Evolutionary conservation across 2,113 vertebrate species (phyloP).

Genomic region (Hippopotamus amphibius): DNA sequence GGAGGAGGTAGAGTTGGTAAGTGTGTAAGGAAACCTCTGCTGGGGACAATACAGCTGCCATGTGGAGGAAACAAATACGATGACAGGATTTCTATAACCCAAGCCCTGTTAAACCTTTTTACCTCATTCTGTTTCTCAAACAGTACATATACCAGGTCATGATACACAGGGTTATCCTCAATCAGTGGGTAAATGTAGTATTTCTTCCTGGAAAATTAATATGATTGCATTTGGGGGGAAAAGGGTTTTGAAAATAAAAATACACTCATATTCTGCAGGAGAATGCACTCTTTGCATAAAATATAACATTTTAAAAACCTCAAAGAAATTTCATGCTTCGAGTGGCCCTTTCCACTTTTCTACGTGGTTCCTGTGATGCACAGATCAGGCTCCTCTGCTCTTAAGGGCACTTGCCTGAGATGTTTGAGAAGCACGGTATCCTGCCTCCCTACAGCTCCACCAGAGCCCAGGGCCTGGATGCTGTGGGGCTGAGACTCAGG

Average conservation of each 20-base stretch:
- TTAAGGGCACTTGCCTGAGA: background rate
- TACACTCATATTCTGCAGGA: background rate
- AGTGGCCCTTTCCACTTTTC: background rate
- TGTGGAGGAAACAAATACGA: background rate
- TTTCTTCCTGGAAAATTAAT: background rate
- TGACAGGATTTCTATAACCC: background rate
- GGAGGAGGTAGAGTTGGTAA: no score
- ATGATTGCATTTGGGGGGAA: background rate
- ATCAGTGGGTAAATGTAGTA: background rate
- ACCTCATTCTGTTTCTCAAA: background rate
- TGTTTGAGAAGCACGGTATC: background rate
- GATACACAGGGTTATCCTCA: background rate
- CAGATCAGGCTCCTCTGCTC: background rate
- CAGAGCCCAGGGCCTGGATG: background rate
- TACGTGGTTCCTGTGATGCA: accelerated
- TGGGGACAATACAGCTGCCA: background rate
- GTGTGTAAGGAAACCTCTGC: background rate
- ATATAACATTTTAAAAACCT: background rate
- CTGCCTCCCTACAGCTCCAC: no score
- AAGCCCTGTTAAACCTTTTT: background rate
- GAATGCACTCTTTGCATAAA: background rate
- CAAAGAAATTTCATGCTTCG: background rate
- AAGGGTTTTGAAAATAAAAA: background rate
- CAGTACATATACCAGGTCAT: no score
- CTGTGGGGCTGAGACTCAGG: background rate